phyloP scores from a whole-genome alignment of 2,797 vertebrate species.

The Pygocentrus nattereri region DNA sequence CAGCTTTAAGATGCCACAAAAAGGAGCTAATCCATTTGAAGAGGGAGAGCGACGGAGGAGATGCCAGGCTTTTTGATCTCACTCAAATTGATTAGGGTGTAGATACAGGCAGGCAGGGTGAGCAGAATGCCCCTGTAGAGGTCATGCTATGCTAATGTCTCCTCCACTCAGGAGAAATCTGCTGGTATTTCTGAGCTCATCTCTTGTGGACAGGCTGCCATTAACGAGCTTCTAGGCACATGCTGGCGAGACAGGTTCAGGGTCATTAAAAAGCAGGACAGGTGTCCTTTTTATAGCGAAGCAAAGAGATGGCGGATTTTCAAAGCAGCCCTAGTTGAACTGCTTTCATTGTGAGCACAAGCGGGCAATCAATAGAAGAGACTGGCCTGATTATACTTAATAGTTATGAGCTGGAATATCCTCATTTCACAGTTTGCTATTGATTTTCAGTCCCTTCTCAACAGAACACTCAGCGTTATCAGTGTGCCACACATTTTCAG shows the following conservation, averaged over 20 bases:
- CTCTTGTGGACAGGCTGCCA: conserved; percentile 1
- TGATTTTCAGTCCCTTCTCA: conserved; percentile 41
- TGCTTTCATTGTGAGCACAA: conserved; percentile 32
- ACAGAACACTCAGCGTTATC: conserved; percentile 46
- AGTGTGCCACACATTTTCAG: conserved; percentile 44
- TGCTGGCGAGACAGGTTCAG: conserved; percentile 24
- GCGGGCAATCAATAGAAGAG: conserved; percentile 47
- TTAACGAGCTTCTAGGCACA: conserved; percentile 33
- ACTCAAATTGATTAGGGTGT: conserved; percentile 64
- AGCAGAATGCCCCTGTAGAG: conserved; percentile 54
- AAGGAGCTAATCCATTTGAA: conserved; percentile 68
- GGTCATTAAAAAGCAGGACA: conserved; percentile 33
- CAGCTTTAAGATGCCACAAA: conserved; percentile 63
- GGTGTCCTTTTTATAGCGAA: conserved; percentile 43
- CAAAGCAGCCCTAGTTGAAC: conserved; percentile 16
- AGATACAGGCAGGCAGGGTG: conserved; percentile 54
- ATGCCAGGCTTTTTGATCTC: conserved; percentile 61
- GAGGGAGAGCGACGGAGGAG: conserved; percentile 43
- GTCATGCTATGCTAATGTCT: conserved; percentile 64
- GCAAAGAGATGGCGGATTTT: conserved; percentile 32
- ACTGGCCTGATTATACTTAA: conserved; percentile 42
- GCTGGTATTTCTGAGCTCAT: conserved; percentile 29
- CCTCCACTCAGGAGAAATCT: conserved; percentile 34
- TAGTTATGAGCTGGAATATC: conserved; percentile 24
- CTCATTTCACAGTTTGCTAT: conserved; percentile 45